phyloP scores from a whole-genome alignment of 2,888 invertebrate genomes.

The Dysmachus trigonus region DNA sequence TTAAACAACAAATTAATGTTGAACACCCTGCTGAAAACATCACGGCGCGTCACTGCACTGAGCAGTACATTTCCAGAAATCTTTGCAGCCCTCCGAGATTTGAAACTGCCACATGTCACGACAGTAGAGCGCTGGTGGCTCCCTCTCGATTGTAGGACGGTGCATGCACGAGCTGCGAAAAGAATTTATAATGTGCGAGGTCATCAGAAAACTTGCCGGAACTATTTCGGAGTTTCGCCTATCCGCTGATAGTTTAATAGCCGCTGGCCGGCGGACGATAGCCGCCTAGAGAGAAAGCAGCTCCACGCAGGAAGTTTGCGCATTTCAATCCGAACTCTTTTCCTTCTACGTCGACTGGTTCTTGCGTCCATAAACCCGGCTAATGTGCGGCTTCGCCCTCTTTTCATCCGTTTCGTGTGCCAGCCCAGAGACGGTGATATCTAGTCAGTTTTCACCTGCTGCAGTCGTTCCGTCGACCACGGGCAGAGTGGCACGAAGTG shows the following conservation, averaged over 20 bases:
- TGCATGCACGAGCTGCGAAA: not conserved
- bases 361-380: not conserved
- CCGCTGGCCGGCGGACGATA: not conserved
- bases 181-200: constrained; percentile 34
- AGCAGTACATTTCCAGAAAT: not conserved
- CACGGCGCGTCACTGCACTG: no score
- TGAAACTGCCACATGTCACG: not conserved
- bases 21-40: no score
- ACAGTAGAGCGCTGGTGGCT: not conserved
- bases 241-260: constrained; percentile 29
- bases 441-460: constrained; percentile 9
- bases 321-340: constrained; percentile 27
- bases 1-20: no score
- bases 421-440: not conserved
- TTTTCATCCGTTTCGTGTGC: not conserved
- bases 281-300: not conserved
- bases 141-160: not conserved
- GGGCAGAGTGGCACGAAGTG: not conserved
- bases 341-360: not conserved
- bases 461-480: not conserved
- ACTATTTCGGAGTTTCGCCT: constrained; percentile 7
- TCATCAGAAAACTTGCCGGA: constrained; percentile 34
- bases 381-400: not conserved
- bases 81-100: not conserved
- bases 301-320: constrained; percentile 32